Evolutionary conservation across 2,888 invertebrate species (phyloP).

Genomic region (Lepidochitona cinerea): DNA sequence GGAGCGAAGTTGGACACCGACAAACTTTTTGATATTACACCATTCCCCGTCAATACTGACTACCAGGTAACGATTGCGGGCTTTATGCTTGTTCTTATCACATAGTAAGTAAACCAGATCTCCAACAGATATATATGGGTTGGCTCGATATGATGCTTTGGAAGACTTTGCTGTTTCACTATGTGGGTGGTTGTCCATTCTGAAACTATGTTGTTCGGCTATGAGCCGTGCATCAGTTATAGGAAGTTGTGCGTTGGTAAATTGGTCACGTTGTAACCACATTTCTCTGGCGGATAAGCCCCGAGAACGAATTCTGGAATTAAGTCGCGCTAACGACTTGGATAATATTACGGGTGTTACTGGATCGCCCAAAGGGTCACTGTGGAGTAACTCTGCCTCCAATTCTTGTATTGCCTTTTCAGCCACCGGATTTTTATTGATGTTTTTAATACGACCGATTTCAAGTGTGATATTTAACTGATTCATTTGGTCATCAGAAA

Average conservation of each 20-base stretch:
- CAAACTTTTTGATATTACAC: slow-evolving; percentile 34
- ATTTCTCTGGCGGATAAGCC: slow-evolving; percentile 40
- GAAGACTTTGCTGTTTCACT: slow-evolving; percentile 34
- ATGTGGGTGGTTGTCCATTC: slow-evolving; percentile 29
- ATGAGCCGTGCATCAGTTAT: slow-evolving; percentile 27
- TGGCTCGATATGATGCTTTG: background rate
- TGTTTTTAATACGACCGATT: slow-evolving; percentile 23
- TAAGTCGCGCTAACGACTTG: slow-evolving; percentile 25
- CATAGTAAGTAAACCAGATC: slow-evolving; percentile 31
- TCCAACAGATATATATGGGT: slow-evolving; percentile 16
- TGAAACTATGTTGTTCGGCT: slow-evolving; percentile 17
- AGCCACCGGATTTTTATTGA: too few species aligned
- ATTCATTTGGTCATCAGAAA: slow-evolving; percentile 10
- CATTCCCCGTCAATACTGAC: slow-evolving; percentile 24
- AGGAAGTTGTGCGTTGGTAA: slow-evolving; percentile 32
- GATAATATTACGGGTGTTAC: slow-evolving; percentile 15
- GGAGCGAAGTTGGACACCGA: slow-evolving; percentile 24
- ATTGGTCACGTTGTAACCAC: slow-evolving; percentile 38
- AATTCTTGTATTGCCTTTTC: slow-evolving; percentile 45
- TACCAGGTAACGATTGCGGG: slow-evolving; percentile 31
- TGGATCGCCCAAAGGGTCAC: slow-evolving; percentile 24
- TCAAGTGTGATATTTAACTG: slow-evolving; percentile 22
- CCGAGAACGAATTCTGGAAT: slow-evolving; percentile 29
- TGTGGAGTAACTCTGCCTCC: slow-evolving; percentile 35
- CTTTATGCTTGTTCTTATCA: slow-evolving; percentile 23